Evolutionary conservation across 1,140 invertebrate genomes (phyloP), one percentile per base, ranked within the genome.

Genomic region (Brachionus rotundiformis): DNA sequence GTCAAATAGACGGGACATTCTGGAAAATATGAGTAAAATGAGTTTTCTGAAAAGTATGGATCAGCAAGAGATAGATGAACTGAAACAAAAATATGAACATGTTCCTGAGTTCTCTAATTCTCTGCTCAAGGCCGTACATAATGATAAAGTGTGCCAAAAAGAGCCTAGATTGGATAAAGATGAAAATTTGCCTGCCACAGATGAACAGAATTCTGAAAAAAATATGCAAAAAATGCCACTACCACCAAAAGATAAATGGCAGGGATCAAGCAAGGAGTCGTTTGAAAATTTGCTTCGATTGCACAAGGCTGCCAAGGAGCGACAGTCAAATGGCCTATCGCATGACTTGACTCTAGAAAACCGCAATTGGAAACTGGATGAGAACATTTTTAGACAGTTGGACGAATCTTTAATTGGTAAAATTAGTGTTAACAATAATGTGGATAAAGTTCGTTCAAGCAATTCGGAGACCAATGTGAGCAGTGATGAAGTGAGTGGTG

Each of bases 301-400:
- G 19, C 68, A 73, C 68, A 73, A 73, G 41, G 8, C 8, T 41
- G 7, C 36, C 25, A 23, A 73, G 25, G 68, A 73, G n/a, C 39
- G 39, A 25, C 41, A 73, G 25, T 19, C 16, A n/a, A 47, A 73
- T 25, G 68, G 68, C 10, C 33, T 44, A 23, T 8, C 68, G 11
- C 23, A 73, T 73, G 68, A 73, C n/a, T 39, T 73, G 19, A 73
- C 16, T 73, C 44, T 44, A 44, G 68, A 73, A 39, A 73, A 25
- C 36, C 19, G 44, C 41, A 41, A 73, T 25, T 73, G 68, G 68
- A n/a, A 25, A 4, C 29, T 73, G 39, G 19, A 73, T 25, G 39
- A 73, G 19, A 6, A 0, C 1, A 44, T 25, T 73, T 73, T 73
- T 13, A 41, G n/a, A 27, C 25, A 19, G 23, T 73, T 73, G 41